Base-by-base conservation (phyloP, 2,797 vertebrate genomes). In the Hephaestus fuliginosus region DNA sequence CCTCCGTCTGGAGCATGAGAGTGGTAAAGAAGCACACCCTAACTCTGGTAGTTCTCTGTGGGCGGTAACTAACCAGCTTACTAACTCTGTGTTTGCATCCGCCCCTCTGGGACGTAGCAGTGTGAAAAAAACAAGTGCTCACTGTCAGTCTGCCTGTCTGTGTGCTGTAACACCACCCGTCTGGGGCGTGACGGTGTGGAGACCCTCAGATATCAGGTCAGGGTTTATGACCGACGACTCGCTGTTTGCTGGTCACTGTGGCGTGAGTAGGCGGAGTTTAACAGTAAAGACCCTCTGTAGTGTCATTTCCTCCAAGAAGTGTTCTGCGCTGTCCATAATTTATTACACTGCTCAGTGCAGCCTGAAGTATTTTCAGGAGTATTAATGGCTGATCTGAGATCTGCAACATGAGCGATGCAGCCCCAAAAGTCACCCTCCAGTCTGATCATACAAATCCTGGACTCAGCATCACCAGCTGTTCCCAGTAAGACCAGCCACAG, bases 1-100 rank as follows among this genome's bases (percentile, higher is more conserved):
- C 95, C 92, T 95, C 96, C 92, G 94, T 97, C 90, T 99, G 98
- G 98, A 98, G 96, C 96, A 96, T 97, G 95, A 98, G 96, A 98
- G 96, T 98, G 98, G 98, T 99, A 99, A 96, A 94, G 70, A 88
- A 93, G 80, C 52, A 13, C 70, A 81, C 41, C 13, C 49, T 63
- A 63, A 14, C 82, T 83, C 7, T 66, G 56, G 56, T 36, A 36
- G 33, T 36, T n/a, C 5, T 77, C 3, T 55, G 39, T 63, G 51
- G 18, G 49, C 71, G 78, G 53, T 67, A 43, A 77, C 76, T 82
- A 63, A n/a, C 15, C 30, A 52, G 39, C 65, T 56, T 0, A 62
- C 51, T 77, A 76, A 70, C 20, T 39, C 10, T 46, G 44, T 53
- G 8, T 61, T 4, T 13, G 13, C 11, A 14, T 8, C 51, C n/a